These are phyloP conservation scores for Lichenostomus cassidix DNA, from an alignment of 2,113 vertebrate genomes.

Conservation along the genomic window DNA sequence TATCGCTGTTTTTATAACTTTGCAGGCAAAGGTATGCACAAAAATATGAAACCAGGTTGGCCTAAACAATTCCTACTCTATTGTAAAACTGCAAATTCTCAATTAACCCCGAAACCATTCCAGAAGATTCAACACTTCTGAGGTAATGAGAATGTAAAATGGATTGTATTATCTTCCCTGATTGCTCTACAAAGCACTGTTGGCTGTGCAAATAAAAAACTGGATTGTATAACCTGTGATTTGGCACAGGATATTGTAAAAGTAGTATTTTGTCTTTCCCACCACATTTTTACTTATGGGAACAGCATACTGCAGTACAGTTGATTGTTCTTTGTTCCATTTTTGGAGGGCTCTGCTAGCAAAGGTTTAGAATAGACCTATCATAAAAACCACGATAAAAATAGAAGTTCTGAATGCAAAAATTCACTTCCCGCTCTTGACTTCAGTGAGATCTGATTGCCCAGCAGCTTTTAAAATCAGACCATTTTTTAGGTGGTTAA, in stretches of 20 bases:
- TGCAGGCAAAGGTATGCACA: slow-evolving; percentile 3
- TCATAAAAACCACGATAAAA: background rate
- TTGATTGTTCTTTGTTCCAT: background rate
- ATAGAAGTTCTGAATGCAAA: background rate
- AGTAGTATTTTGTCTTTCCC: slow-evolving; percentile 33
- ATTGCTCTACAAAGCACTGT: slow-evolving; percentile 39
- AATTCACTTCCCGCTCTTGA: background rate
- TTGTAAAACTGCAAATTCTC: slow-evolving; percentile 42
- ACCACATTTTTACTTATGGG: slow-evolving; percentile 32
- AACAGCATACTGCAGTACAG: background rate
- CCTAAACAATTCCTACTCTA: slow-evolving; percentile 31
- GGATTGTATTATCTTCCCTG: slow-evolving; percentile 45
- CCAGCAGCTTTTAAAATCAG: background rate
- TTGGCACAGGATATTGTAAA: slow-evolving; percentile 32
- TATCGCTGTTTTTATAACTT: slow-evolving; percentile 20
- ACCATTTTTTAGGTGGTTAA: background rate
- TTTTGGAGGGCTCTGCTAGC: background rate
- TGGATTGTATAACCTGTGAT: slow-evolving; percentile 26
- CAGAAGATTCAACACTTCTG: slow-evolving; percentile 42
- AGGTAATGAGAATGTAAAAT: slow-evolving; percentile 61
- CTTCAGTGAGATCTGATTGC: background rate
- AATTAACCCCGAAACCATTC: slow-evolving; percentile 55
- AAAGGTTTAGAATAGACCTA: background rate
- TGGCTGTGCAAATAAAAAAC: slow-evolving; percentile 44
- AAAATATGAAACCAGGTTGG: slow-evolving; percentile 8